Conservation (phyloP, 2,797 vertebrate species). For the Amblyraja radiata region DNA sequence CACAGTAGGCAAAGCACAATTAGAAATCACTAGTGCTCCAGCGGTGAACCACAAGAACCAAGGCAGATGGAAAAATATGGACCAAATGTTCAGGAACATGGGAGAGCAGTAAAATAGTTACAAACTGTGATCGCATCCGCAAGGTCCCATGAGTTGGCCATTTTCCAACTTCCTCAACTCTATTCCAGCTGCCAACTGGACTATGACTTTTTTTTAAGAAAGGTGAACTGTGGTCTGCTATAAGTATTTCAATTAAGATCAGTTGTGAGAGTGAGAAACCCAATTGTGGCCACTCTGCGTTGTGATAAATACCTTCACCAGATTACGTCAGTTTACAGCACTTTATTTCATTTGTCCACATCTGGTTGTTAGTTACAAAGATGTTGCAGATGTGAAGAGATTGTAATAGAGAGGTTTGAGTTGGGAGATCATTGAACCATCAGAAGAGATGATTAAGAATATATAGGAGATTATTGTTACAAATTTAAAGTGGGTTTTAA, state of each 20-base stretch:
- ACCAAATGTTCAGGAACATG: background rate
- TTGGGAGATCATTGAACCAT: background rate
- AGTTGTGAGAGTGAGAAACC: too few relatives aligned
- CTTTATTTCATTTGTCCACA: background rate
- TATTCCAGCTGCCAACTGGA: background rate
- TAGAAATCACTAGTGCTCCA: background rate
- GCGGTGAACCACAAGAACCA: background rate
- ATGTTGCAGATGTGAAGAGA: background rate
- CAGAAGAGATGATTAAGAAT: too few relatives aligned
- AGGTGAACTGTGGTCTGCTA: background rate
- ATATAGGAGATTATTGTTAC: too few relatives aligned
- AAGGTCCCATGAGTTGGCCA: background rate
- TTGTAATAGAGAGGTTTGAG: background rate
- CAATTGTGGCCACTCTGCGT: too few relatives aligned
- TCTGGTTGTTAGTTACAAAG: background rate
- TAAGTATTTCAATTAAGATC: background rate
- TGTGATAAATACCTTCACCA: background rate
- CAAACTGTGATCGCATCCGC: background rate
- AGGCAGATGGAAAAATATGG: background rate
- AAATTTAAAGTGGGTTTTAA: too few relatives aligned
- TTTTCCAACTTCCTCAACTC: background rate
- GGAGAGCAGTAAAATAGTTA: background rate
- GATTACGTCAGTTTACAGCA: too few relatives aligned
- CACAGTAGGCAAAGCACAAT: background rate
- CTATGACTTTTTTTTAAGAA: background rate